Base-by-base conservation (phyloP, 2,113 vertebrate species). In the Polyodon spathula region DNA sequence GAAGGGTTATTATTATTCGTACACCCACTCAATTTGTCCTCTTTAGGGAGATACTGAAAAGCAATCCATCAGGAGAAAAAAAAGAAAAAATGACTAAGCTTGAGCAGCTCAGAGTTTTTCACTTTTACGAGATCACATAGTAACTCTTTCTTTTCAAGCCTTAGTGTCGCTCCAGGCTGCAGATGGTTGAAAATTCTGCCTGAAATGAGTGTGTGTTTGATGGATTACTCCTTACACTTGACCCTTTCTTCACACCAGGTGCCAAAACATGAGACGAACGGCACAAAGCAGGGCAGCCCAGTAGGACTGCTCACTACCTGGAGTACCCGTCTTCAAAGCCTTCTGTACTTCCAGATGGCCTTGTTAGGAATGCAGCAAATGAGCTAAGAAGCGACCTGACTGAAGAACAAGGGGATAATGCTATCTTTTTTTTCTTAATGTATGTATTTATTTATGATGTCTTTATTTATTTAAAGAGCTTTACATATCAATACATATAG, bases 181-280 rank as follows among this genome's bases (percentile, higher is more conserved):
- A 84, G 82, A 85, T 78, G 78, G 77, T 67, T 74, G 73, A 70
- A 77, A 77, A 76, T 69, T 68, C 74, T 74, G 78, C 67, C 78
- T 77, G 72, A 80, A 82, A 75, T 73, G 79, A 74, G 73, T 73
- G 68, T 69, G 71, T 68, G 68, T 69, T 71, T 84, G 82, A 82
- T 74, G 75, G 80, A 84, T 74, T 63, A 76, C 69, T 79, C 68
- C 76, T 78, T 81, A 74, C 74, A 84, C 78, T 80, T 83, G 84
- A 84, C 77, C 79, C 77, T 68, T 71, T 66, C 80, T 80, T 84
- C 77, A 78, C 68, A 78, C 72, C 75, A 78, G 72, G 70, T 75
- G 74, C 75, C 66, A 70, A n/a, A 74, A 76, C 59, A 64, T 76
- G 76, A 75, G 65, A 77, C 66, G 69, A 82, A 68, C 63, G 62